Conservation (phyloP, 2,888 invertebrate species). For the Cyclophora punctaria region DNA sequence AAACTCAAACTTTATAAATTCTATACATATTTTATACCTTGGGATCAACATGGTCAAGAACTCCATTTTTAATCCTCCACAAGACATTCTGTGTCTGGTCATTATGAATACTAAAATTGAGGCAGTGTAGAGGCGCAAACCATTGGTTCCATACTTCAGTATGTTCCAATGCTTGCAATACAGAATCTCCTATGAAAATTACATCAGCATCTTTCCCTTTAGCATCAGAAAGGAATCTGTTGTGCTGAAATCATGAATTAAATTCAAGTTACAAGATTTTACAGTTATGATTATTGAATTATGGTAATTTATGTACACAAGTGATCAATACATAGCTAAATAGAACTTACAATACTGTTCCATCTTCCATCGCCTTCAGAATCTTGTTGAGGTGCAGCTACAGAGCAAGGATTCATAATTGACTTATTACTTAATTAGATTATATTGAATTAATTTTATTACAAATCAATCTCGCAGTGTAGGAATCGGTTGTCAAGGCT, state of each 20-base stretch:
- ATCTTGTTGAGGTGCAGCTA: conserved; percentile 83
- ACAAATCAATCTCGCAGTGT: no score
- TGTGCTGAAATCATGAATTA: conserved; percentile 78
- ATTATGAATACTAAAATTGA: conserved; percentile 92
- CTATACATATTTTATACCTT: conserved; percentile 74
- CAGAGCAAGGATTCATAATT: conserved; percentile 82
- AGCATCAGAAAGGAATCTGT: conserved; percentile 87
- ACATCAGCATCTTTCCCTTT: conserved; percentile 95
- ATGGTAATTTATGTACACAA: no score
- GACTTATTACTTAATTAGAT: no score
- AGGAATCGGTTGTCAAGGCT: no score
- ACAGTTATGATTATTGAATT: conserved; percentile 4
- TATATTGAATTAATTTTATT: no score
- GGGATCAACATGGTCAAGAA: conserved; percentile 90
- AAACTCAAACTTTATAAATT: not conserved
- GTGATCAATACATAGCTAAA: not conserved
- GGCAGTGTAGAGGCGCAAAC: conserved; percentile 93
- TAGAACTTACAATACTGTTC: conserved; percentile 79
- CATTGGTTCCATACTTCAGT: conserved; percentile 92
- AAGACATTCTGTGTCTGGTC: conserved; percentile 92
- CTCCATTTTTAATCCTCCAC: conserved; percentile 93
- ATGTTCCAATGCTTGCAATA: conserved; percentile 86
- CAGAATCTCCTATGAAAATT: conserved; percentile 92
- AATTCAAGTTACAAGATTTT: conserved; percentile 1
- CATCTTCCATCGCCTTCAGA: conserved; percentile 89